Base-by-base conservation (phyloP, 2,888 invertebrate species). In the Lobophora halterata region DNA sequence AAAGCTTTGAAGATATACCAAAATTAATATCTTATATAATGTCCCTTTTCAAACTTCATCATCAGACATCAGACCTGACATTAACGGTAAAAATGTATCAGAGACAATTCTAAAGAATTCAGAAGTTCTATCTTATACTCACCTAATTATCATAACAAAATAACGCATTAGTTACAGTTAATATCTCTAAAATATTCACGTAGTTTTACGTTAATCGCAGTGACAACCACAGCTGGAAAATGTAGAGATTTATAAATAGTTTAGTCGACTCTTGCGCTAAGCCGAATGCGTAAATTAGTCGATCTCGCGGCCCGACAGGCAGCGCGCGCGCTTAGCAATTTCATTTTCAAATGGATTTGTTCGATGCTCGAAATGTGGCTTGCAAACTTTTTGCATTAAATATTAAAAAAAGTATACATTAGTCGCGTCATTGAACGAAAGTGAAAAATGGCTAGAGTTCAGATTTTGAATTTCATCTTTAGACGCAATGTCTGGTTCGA, bases 311-410 rank as follows among this genome's bases (percentile, higher is more conserved):
- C 71, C 50, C 55, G 46, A 50, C 9, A 20, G 41, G 59, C 67
- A 61, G 71, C 69, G 78, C 73, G 76, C 73, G 81, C 80, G 80
- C 79, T 60, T 64, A 46, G 29, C 16, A 13, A 29, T 26, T 27
- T 21, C 32, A 26, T 37, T 30, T n/a, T 23, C 24, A 21, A 21
- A 37, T 31, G 46, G 32, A n/a, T n/a, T 49, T 36, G 46, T 46
- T 53, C 49, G 53, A 53, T 47, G 36, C 58, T 57, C 49, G 55
- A 61, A 58, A 54, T 54, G 42, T 45, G 45, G n/a, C n/a, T n/a
- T n/a, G n/a, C n/a, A n/a, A n/a, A n/a, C n/a, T 45, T 51, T 44
- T 55, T 54, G 20, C 40, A 44, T 19, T 37, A n/a, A n/a, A n/a
- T n/a, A n/a, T 6, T 12, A 12, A 2, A 19, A 26, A 26, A 33